A percentile compares a stretch with the other conserved stretches of the same genome.
Conservation (phyloP, 2,888 invertebrate genomes). For the Blomia tropicalis region DNA sequence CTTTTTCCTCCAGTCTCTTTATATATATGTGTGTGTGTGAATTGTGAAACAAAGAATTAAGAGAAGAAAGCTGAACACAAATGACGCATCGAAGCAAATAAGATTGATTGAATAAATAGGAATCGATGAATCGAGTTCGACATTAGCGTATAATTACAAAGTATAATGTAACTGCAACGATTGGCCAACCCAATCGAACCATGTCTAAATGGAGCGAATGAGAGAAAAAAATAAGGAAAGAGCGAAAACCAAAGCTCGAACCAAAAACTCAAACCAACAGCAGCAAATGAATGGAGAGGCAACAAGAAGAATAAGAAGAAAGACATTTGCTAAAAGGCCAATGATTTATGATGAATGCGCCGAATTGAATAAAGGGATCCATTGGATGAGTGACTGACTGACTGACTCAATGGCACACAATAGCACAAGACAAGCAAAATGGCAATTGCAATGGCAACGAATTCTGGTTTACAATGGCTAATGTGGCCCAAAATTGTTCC, state of each 20-base stretch:
- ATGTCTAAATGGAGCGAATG: background rate
- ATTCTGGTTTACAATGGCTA: too few species aligned
- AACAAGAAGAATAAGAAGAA: background rate
- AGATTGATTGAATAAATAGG: constrained; percentile 17
- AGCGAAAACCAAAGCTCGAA: background rate
- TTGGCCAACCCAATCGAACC: background rate
- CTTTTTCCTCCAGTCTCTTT: background rate
- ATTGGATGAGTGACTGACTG: too few species aligned
- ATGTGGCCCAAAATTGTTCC: too few species aligned
- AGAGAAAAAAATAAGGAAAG: background rate
- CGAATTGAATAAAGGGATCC: background rate
- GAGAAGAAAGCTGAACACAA: background rate
- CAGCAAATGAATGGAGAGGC: background rate
- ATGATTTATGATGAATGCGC: constrained; percentile 11
- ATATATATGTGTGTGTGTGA: too few species aligned
- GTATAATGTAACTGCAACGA: background rate
- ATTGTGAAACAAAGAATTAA: background rate
- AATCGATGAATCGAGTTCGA: constrained; percentile 9
- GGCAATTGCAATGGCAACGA: too few species aligned
- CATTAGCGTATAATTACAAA: constrained; percentile 11
- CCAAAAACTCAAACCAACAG: too few species aligned
- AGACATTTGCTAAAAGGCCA: background rate
- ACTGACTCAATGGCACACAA: too few species aligned
- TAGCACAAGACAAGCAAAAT: too few species aligned
- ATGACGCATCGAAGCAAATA: constrained; percentile 10